phyloP scores from a whole-genome alignment of 2,888 invertebrate genomes.

The Megalurothrips usitatus region DNA sequence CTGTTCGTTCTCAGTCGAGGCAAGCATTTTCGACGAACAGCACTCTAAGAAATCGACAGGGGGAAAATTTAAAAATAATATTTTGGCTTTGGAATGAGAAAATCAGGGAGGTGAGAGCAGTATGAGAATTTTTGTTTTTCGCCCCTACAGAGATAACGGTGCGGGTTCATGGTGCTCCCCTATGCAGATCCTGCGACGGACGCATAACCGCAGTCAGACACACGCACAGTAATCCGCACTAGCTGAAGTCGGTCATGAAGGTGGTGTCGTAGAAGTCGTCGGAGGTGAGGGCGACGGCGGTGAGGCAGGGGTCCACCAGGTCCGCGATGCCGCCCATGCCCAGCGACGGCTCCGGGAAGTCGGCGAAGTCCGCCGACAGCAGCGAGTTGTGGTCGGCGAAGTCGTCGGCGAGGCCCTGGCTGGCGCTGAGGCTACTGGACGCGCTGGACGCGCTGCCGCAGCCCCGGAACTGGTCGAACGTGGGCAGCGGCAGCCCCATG shows the following conservation, averaged over 20 bases:
- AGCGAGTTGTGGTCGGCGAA: constrained; percentile 22
- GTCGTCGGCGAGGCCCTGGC: background rate
- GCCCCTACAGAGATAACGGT: too few species aligned
- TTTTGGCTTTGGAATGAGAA: too few species aligned
- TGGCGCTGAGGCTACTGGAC: constrained; percentile 6
- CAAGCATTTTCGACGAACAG: background rate
- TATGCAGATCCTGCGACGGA: too few species aligned
- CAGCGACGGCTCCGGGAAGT: constrained; percentile 16
- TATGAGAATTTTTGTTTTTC: too few species aligned
- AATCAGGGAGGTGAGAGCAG: background rate
- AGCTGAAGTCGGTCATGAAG: constrained; percentile 14
- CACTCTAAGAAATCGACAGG: background rate
- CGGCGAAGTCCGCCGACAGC: constrained; percentile 15
- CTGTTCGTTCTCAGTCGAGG: background rate
- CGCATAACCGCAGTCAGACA: too few species aligned
- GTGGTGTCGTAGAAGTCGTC: constrained; percentile 19
- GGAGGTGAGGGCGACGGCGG: constrained; percentile 14
- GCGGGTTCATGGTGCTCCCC: too few species aligned
- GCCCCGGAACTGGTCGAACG: constrained; percentile 23
- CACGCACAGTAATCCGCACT: background rate
- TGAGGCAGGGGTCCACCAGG: constrained; percentile 21
- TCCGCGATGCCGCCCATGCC: constrained; percentile 13
- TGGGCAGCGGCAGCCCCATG: background rate
- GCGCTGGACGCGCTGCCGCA: constrained; percentile 19
- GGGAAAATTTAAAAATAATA: background rate